phyloP scores from a whole-genome alignment of 1,140 invertebrate genomes.

The Apocrypta bakeri region DNA sequence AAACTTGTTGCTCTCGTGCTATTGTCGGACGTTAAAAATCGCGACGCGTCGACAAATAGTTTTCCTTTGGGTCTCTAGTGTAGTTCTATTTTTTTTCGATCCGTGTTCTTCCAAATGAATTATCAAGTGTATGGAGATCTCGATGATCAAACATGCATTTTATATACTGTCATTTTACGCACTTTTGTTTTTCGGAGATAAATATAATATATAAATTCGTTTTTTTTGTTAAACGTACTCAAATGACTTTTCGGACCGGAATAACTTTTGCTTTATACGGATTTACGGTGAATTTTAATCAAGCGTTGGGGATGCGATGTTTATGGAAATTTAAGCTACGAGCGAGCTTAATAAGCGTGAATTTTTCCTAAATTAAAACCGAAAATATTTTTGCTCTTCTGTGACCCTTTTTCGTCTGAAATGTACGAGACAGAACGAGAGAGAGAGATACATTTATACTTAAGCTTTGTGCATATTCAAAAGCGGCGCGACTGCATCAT shows the following conservation, averaged over 20 bases:
- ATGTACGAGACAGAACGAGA: neutral
- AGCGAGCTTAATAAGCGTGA: neutral
- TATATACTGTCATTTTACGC: too few relatives aligned
- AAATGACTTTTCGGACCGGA: neutral
- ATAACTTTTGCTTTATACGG: neutral
- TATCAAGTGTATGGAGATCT: neutral
- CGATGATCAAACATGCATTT: neutral
- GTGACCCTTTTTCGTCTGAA: neutral
- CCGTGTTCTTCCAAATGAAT: neutral
- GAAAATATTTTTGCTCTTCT: neutral
- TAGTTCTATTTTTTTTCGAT: neutral
- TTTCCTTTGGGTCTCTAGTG: conserved; percentile 1
- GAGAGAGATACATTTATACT: neutral
- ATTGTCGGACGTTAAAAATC: conserved; percentile 14
- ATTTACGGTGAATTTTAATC: neutral
- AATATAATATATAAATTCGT: too few relatives aligned
- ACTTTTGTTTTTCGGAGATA: too few relatives aligned
- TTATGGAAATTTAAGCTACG: neutral
- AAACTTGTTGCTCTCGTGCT: conserved; percentile 48
- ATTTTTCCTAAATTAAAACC: neutral
- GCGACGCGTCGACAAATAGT: conserved; percentile 1
- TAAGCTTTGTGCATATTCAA: neutral
- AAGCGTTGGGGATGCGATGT: neutral
- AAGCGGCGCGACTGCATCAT: neutral
- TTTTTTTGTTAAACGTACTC: too few relatives aligned